phyloP scores from a whole-genome alignment of 2,888 invertebrate species.

The Dynastes hyllus region DNA sequence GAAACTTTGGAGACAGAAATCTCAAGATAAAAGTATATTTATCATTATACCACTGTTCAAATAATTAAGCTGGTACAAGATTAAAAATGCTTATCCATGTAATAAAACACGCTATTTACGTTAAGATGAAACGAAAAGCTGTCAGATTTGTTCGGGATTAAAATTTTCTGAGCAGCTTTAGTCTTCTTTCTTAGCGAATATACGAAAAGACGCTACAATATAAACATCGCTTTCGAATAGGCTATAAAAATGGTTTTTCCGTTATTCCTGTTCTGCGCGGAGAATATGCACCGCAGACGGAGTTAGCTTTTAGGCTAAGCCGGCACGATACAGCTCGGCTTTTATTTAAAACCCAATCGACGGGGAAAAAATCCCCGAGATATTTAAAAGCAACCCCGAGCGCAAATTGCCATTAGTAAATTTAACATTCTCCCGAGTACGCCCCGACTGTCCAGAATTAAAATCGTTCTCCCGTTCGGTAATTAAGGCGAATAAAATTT shows the following conservation, averaged over 20 bases:
- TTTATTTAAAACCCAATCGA: slow-evolving; percentile 33
- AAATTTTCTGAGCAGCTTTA: neutral
- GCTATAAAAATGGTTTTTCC: neutral
- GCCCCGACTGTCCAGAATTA: slow-evolving; percentile 16
- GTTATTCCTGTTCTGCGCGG: no score
- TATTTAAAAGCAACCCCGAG: slow-evolving; percentile 23
- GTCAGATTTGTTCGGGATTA: neutral
- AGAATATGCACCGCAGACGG: neutral
- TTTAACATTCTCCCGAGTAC: slow-evolving; percentile 26
- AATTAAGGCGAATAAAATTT: slow-evolving; percentile 41
- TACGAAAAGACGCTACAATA: neutral
- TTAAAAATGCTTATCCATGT: neutral
- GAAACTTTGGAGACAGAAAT: no score
- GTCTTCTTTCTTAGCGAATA: neutral
- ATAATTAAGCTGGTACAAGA: neutral
- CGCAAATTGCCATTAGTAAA: slow-evolving; percentile 38
- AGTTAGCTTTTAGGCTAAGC: slow-evolving; percentile 10
- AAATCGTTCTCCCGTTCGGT: slow-evolving; percentile 29
- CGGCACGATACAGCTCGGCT: neutral
- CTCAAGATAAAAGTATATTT: no score
- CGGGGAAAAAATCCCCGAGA: slow-evolving; percentile 31
- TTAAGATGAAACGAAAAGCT: neutral
- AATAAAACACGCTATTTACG: neutral
- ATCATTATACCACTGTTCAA: no score
- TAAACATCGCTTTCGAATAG: neutral